Evolutionary conservation across 2,888 invertebrate species (phyloP).

Genomic region (Netelia melanura): DNA sequence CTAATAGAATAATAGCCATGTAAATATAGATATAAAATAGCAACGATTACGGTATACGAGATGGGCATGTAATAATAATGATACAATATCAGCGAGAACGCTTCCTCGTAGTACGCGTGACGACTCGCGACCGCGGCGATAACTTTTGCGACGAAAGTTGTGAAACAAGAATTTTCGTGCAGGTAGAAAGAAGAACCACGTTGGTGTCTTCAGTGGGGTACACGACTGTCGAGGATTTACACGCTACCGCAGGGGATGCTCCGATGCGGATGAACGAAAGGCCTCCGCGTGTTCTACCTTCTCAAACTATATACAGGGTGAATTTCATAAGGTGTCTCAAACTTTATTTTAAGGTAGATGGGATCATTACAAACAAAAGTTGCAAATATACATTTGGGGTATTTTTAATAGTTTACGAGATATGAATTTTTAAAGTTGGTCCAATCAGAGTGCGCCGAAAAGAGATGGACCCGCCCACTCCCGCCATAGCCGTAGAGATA

Average conservation of each 20-base stretch:
- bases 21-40: not conserved
- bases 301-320: not conserved
- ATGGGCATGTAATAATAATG: not conserved
- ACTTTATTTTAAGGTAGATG: no score
- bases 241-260: slow-evolving; percentile 24
- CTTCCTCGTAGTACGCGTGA: slow-evolving; percentile 2
- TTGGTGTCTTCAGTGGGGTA: not conserved
- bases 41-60: not conserved
- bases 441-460: no score
- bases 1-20: not conserved
- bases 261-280: slow-evolving; percentile 54
- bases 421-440: no score
- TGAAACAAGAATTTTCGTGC: slow-evolving; percentile 9
- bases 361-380: no score
- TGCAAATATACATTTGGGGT: no score
- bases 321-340: no score
- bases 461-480: no score
- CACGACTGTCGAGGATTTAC: slow-evolving; percentile 47
- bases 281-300: slow-evolving; percentile 46
- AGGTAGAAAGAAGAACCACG: not conserved
- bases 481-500: no score
- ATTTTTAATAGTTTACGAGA: no score
- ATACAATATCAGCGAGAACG: not conserved
- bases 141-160: slow-evolving; percentile 3
- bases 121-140: slow-evolving; percentile 10